Conservation (phyloP, 2,797 vertebrate genomes). For the Sebastes iracundus region DNA sequence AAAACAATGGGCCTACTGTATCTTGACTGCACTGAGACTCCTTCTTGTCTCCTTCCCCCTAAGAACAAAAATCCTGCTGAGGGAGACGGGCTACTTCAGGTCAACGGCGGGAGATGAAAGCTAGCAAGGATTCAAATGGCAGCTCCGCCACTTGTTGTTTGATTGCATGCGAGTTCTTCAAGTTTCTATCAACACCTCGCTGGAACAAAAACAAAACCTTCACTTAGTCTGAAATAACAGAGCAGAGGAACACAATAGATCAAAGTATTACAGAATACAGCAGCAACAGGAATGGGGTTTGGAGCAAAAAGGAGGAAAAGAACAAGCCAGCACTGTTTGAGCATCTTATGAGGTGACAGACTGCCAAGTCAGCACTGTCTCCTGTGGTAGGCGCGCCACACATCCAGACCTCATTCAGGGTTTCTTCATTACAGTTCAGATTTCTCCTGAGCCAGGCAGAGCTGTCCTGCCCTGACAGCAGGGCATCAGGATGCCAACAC, state of each 20-base stretch:
- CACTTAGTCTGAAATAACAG: constrained; percentile 17
- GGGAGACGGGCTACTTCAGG: constrained; percentile 34
- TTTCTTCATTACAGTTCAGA: constrained; percentile 56
- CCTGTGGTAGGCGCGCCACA: constrained; percentile 47
- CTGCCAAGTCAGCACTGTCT: constrained; percentile 64
- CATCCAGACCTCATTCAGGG: constrained; percentile 49
- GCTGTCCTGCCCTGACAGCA: constrained; percentile 35
- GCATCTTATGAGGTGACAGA: constrained; percentile 58
- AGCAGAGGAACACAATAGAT: constrained; percentile 19
- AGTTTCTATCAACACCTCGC: constrained; percentile 9
- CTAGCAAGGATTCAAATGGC: constrained; percentile 27
- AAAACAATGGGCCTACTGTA: constrained; percentile 67
- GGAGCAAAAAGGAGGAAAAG: constrained; percentile 31
- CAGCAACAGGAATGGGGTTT: background rate
- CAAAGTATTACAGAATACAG: constrained; percentile 6
- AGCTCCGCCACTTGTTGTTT: background rate
- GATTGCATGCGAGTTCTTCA: background rate
- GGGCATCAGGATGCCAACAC: constrained; percentile 57
- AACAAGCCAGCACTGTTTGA: constrained; percentile 46
- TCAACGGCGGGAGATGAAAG: constrained; percentile 40
- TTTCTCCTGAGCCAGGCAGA: constrained; percentile 38
- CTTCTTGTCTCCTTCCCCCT: constrained; percentile 49
- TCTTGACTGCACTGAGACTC: constrained; percentile 35
- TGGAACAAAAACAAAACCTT: constrained; percentile 34
- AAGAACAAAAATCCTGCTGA: constrained; percentile 26